Evolutionary conservation across 2,797 vertebrate genomes (phyloP).

Genomic region (Tapera naevia): DNA sequence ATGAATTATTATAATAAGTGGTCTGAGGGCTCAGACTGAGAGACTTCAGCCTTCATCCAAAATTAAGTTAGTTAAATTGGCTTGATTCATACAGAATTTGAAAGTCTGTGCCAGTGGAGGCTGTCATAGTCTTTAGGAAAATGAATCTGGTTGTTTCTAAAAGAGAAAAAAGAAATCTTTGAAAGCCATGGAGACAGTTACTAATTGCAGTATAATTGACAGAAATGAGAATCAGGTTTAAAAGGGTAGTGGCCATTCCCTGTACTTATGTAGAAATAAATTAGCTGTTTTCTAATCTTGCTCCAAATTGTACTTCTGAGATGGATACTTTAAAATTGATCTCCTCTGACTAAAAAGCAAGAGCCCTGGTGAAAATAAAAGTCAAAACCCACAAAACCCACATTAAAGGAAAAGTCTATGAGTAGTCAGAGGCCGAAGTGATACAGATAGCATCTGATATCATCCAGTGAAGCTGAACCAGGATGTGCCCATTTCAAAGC

Average conservation of each 20-base stretch:
- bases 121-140: constrained; percentile 15
- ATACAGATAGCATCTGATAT: background rate
- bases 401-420: constrained; percentile 13
- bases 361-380: background rate
- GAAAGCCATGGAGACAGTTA: background rate
- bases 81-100: background rate
- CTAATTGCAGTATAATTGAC: constrained; percentile 1
- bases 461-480: background rate
- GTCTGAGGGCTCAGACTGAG: constrained; percentile 3
- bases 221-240: constrained; percentile 25
- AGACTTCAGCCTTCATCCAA: background rate
- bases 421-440: background rate
- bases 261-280: background rate
- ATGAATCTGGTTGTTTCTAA: constrained; percentile 14
- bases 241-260: background rate
- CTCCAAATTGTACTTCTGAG: background rate
- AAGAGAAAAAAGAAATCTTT: background rate
- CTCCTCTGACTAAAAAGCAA: constrained; percentile 5
- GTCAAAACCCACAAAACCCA: background rate
- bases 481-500: background rate
- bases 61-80: background rate
- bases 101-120: background rate
- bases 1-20: background rate
- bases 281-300: background rate
- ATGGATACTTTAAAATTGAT: background rate